Percentiles rank a stretch among this genome's conserved stretches.
These are phyloP conservation scores for Spondyliosoma cantharus DNA, from an alignment of 2,797 vertebrate genomes.

Conservation along the genomic window DNA sequence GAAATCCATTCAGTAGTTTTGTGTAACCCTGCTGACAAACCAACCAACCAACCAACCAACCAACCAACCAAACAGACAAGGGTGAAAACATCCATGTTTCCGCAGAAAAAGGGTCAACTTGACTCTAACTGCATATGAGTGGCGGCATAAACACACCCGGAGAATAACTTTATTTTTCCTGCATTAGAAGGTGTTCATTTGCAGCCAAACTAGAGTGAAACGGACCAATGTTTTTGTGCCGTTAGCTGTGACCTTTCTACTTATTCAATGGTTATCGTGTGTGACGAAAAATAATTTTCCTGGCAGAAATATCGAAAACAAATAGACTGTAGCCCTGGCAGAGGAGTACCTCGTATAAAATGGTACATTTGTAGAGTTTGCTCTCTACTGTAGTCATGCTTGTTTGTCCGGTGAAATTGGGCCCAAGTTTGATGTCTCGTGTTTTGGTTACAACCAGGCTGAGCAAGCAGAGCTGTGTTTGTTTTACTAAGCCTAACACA, in stretches of 20 bases:
- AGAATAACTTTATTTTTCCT: background rate
- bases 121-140: background rate
- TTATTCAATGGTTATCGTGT: background rate
- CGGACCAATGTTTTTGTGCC: background rate
- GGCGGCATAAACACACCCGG: background rate
- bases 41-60: too few species aligned
- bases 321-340: slow-evolving; percentile 2
- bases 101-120: background rate
- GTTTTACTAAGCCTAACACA: slow-evolving; percentile 31
- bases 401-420: slow-evolving; percentile 29
- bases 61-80: too few species aligned
- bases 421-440: background rate
- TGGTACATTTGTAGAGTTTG: slow-evolving; percentile 25
- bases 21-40: too few species aligned
- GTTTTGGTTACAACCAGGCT: slow-evolving; percentile 26
- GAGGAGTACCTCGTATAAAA: slow-evolving; percentile 4
- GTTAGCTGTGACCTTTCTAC: slow-evolving; percentile 1
- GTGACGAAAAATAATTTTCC: slow-evolving; percentile 9
- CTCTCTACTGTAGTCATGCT: background rate
- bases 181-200: background rate
- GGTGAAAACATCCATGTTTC: background rate
- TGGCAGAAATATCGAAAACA: slow-evolving; percentile 15
- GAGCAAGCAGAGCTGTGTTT: slow-evolving; percentile 34
- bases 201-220: slow-evolving; percentile 23
- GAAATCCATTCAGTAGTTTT: too few species aligned